Evolutionary conservation across 2,797 vertebrate species (phyloP), one percentile per base, ranked within the genome.

Genomic region (Hyperoplus immaculatus): DNA sequence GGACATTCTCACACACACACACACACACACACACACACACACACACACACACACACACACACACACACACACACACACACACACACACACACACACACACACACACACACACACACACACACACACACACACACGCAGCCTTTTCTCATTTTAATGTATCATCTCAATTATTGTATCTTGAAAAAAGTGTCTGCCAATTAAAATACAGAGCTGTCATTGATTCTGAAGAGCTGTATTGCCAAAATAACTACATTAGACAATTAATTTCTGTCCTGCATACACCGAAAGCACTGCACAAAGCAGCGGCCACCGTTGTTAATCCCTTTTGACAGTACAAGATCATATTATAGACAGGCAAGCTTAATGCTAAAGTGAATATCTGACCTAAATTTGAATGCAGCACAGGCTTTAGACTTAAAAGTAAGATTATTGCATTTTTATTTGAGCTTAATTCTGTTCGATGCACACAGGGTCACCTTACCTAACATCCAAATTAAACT

Each of bases 391-490:
- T 56, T 54, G 45, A 9, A 67, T 77, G 61, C 51, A 64, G 55
- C 29, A 42, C 36, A 60, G 15, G 47, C 41, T 76, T 75, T 71
- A 75, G 49, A 69, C 72, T 69, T 45, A 84, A 70, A 78, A 62
- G 29, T 76, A 59, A 77, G 51, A 49, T 76, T 60, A 65, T 4
- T 72, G 50, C 18, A 77, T 58, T 79, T 81, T 64, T 42, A 73
- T 85, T 77, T 49, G 69, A 71, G 69, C 66, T 69, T 42, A 50
- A 55, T 65, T 69, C 45, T 66, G 47, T 60, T 55, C 7, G 41
- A 53, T 69, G 60, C 55, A 74, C 61, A 36, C 45, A 64, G 65
- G 78, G 72, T 85, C 75, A 79, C 69, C 75, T 72, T 75, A 80
- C 41, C 51, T 6, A 75, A 83, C 62, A 73, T 53, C 42, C 13